Evolutionary conservation across 2,888 invertebrate genomes (phyloP).

Genomic region (Drosophila mercatorum): DNA sequence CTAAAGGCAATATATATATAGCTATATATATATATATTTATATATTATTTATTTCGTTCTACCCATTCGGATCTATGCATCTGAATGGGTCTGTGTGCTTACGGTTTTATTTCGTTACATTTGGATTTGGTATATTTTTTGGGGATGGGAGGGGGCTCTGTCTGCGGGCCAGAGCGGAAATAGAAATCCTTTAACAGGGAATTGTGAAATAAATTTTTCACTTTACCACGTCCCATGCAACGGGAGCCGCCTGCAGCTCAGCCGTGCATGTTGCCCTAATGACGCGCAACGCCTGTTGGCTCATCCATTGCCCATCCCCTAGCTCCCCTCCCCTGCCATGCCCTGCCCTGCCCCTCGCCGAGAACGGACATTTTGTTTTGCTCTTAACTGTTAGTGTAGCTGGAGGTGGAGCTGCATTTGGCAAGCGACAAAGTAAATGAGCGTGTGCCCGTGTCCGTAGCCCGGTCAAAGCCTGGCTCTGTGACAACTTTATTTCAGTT

Average conservation of each 20-base stretch:
- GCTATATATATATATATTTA: slow-evolving; percentile 38
- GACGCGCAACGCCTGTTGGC: slow-evolving; percentile 66
- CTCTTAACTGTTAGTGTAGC: slow-evolving; percentile 20
- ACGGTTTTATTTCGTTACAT: slow-evolving; percentile 48
- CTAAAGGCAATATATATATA: not conserved
- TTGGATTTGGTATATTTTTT: slow-evolving; percentile 31
- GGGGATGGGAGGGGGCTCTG: slow-evolving; percentile 21
- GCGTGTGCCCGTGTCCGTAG: slow-evolving; percentile 37
- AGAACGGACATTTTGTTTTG: slow-evolving; percentile 48
- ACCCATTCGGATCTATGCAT: slow-evolving; percentile 11
- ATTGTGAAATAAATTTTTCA: slow-evolving; percentile 76
- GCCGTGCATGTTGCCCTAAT: slow-evolving; percentile 71
- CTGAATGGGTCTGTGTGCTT: slow-evolving; percentile 39
- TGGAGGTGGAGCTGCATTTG: slow-evolving; percentile 45
- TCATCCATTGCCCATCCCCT: not conserved
- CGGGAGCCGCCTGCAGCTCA: slow-evolving; percentile 43
- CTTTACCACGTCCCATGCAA: slow-evolving; percentile 53
- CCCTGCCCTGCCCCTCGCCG: slow-evolving; percentile 1
- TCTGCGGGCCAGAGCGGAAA: slow-evolving; percentile 68
- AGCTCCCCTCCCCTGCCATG: not conserved
- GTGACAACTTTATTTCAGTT: slow-evolving; percentile 75
- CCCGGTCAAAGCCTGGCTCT: slow-evolving; percentile 23
- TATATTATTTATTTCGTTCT: slow-evolving; percentile 66
- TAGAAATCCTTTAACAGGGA: slow-evolving; percentile 75
- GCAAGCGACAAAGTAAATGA: slow-evolving; percentile 63